Percentiles rank a stretch among this genome's conserved stretches.
These are phyloP conservation scores for Andricus curvator DNA, from an alignment of 2,888 invertebrate genomes.

Conservation along the genomic window DNA sequence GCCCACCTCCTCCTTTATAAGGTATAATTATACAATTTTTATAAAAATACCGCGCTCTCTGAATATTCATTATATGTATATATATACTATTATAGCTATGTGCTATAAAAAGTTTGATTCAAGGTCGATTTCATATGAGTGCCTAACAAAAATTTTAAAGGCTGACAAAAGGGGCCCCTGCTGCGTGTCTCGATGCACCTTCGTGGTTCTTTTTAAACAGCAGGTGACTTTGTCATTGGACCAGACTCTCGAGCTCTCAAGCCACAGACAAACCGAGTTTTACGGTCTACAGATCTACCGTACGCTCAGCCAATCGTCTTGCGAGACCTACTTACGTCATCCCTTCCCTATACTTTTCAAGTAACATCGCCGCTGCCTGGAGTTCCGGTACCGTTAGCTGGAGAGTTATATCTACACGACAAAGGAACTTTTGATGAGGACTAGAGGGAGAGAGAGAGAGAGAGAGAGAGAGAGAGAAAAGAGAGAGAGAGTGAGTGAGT, in stretches of 20 bases:
- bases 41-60: too few relatives aligned
- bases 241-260: conserved; percentile 41
- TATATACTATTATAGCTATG: too few relatives aligned
- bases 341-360: conserved; percentile 57
- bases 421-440: conserved; percentile 58
- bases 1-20: too few relatives aligned
- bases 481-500: conserved; percentile 6
- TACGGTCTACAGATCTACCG: conserved; percentile 60
- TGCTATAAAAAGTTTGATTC: not conserved
- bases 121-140: not conserved
- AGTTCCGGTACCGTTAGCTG: conserved; percentile 73
- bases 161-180: not conserved
- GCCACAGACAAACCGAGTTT: conserved; percentile 54
- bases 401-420: conserved; percentile 43
- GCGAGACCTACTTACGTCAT: conserved; percentile 76
- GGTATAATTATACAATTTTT: too few relatives aligned
- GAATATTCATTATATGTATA: too few relatives aligned
- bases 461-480: conserved; percentile 26
- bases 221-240: conserved; percentile 45
- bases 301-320: conserved; percentile 67
- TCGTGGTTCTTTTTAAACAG: conserved; percentile 23
- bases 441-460: not conserved
- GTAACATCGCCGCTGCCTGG: conserved; percentile 64
- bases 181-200: conserved; percentile 24
- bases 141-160: not conserved